phyloP scores from a whole-genome alignment of 2,888 invertebrate species.

The Cheilosia grossa region DNA sequence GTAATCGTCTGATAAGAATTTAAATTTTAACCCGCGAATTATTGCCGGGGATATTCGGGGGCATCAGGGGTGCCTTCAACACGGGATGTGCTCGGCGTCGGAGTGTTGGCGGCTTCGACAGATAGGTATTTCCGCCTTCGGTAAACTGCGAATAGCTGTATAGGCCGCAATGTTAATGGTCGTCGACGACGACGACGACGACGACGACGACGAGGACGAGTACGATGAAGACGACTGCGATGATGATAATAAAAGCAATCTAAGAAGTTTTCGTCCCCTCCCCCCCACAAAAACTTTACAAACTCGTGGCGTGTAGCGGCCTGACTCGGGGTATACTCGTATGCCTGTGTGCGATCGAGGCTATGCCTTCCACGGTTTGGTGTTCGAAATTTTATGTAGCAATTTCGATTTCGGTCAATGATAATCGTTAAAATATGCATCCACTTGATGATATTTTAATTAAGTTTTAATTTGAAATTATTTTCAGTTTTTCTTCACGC shows the following conservation, averaged over 20 bases:
- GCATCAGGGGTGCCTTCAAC: slow-evolving; percentile 50
- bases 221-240: slow-evolving; percentile 54
- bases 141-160: slow-evolving; percentile 28
- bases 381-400: slow-evolving; percentile 70
- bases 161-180: slow-evolving; percentile 52
- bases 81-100: background rate
- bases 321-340: slow-evolving; percentile 40
- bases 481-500: slow-evolving; percentile 50
- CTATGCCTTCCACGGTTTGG: slow-evolving; percentile 45
- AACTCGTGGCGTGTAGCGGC: slow-evolving; percentile 20
- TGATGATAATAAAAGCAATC: slow-evolving; percentile 77
- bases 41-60: slow-evolving; percentile 65
- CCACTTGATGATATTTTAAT: slow-evolving; percentile 75
- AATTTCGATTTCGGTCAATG: slow-evolving; percentile 75
- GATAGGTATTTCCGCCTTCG: slow-evolving; percentile 50
- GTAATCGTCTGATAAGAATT: slow-evolving; percentile 74
- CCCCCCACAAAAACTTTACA: slow-evolving; percentile 53
- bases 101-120: slow-evolving; percentile 55
- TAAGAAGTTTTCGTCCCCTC: slow-evolving; percentile 75
- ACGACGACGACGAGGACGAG: background rate
- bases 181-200: slow-evolving; percentile 4
- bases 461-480: slow-evolving; percentile 75
- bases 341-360: slow-evolving; percentile 13
- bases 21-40: slow-evolving; percentile 71
- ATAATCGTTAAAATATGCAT: slow-evolving; percentile 76